Conservation (phyloP, 92 coral and sea anemone genomes). For the Porites lobata region DNA sequence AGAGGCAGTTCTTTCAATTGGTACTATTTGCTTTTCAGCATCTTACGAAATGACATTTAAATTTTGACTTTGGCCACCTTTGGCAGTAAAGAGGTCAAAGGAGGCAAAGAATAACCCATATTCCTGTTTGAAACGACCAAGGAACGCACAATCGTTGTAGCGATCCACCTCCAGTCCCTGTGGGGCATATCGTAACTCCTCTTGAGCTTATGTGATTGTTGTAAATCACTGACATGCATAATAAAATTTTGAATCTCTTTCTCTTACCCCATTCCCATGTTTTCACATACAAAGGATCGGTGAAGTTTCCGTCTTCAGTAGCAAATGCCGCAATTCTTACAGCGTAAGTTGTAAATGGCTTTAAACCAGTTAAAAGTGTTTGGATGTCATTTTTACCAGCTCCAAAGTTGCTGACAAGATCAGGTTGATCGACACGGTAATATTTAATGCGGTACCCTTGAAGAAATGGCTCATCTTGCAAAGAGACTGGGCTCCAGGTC, state of each 20-base stretch:
- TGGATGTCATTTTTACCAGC: conserved; percentile 1
- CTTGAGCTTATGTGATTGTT: too few species aligned
- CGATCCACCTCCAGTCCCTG: too few species aligned
- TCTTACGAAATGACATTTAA: too few species aligned
- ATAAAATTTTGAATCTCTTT: too few species aligned
- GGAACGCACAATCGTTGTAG: too few species aligned
- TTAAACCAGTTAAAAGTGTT: conserved; percentile 33
- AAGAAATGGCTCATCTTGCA: conserved; percentile 28
- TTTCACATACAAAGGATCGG: conserved; percentile 50
- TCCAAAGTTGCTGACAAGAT: background rate
- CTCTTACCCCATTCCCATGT: conserved; percentile 70
- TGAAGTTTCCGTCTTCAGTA: conserved; percentile 60
- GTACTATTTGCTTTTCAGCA: too few species aligned
- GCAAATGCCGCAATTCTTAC: conserved; percentile 64
- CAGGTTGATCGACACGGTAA: conserved; percentile 22
- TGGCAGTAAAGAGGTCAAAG: too few species aligned
- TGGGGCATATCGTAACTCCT: too few species aligned
- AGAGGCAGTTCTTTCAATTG: too few species aligned
- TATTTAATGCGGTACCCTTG: conserved; percentile 67
- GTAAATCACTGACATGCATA: background rate
- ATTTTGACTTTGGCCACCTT: too few species aligned
- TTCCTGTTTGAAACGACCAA: too few species aligned
- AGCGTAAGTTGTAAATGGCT: conserved; percentile 45
- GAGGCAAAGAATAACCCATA: too few species aligned
- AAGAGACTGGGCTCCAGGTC: conserved; percentile 61